Evolutionary conservation across 2,113 vertebrate genomes (phyloP), one percentile per base, ranked within the genome.

Genomic region (Stigmatopora argus): DNA sequence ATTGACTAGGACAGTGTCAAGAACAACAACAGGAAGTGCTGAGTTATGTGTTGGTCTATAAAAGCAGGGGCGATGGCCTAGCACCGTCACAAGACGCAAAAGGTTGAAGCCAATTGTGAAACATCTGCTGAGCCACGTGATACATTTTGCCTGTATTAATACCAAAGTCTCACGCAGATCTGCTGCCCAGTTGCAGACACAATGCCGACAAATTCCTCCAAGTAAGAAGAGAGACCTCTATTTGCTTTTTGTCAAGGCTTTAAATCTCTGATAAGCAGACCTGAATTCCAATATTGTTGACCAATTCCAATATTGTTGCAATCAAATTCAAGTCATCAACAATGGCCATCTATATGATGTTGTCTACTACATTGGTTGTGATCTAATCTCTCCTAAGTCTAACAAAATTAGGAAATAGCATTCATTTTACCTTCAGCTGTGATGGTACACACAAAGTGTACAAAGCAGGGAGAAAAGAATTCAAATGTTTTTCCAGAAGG

Each of bases 361-460:
- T 71, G 69, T 51, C 15, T 18, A 62, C 60, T 61, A 65, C 72
- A 71, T 6, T 23, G 60, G 57, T 58, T 31, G 26, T 31, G 26
- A 31, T 49, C 64, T 66, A 51, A 63, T 26, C 67, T 57, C 57
- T 47, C 6, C 48, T 41, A 38, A 59, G 13, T 49, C 70, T 82
- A 71, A 72, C 63, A 75, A 18, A 70, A 69, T 26, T 15, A 65
- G 61, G 80, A 45, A 70, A 64, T 67, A 57, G 21, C 55, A 46
- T 78, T 4, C 62, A 78, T 66, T 74, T 89, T 72, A 88, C 87
- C 88, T 86, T 83, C 64, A 74, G 82, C 26, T 71, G 83, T 62
- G 58, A 77, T 85, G 83, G 84, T 87, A 88, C 85, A 88, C 85
- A 88, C 75, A 76, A 79, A 83, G 84, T 90, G 88, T 87, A 66